Percentiles rank a stretch among this genome's conserved stretches.
phyloP scores from a whole-genome alignment of 2,113 vertebrate genomes.

The Buteo buteo region DNA sequence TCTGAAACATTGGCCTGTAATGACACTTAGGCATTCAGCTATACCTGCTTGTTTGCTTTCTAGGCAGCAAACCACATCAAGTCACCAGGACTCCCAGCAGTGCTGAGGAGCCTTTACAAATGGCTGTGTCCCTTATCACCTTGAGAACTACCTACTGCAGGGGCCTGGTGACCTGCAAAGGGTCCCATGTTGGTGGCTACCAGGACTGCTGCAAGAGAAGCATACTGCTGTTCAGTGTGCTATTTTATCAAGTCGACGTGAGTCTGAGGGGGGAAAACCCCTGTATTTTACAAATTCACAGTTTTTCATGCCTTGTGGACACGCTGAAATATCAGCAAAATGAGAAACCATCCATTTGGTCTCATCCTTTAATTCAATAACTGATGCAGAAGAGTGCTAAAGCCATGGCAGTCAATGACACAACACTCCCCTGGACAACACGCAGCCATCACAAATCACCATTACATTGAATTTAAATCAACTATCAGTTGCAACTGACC shows the following conservation, averaged over 20 bases:
- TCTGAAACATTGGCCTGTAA: not conserved
- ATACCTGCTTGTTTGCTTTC: conserved; percentile 21
- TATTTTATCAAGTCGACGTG: not conserved
- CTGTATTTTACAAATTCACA: not conserved
- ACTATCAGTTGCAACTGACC: conserved; percentile 49
- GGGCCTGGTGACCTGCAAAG: not conserved
- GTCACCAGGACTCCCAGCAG: not conserved
- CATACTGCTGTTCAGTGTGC: not conserved
- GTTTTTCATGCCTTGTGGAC: not conserved
- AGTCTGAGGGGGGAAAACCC: not conserved
- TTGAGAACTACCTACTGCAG: not conserved
- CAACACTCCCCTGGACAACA: not conserved
- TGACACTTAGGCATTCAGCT: not conserved
- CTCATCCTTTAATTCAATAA: not conserved
- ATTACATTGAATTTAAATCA: conserved; percentile 56
- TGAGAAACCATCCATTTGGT: not conserved
- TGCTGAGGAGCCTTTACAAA: not conserved
- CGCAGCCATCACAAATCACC: conserved; percentile 52
- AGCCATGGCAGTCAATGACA: conserved; percentile 11
- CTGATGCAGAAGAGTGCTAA: not conserved
- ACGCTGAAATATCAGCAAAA: not conserved
- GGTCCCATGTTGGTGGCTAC: not conserved
- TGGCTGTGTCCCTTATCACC: not conserved
- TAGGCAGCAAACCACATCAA: not conserved
- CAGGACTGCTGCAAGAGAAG: not conserved